Evolutionary conservation across 2,797 vertebrate species (phyloP), one percentile per base, ranked within the genome.

Genomic region (Tiaroga cobitis): DNA sequence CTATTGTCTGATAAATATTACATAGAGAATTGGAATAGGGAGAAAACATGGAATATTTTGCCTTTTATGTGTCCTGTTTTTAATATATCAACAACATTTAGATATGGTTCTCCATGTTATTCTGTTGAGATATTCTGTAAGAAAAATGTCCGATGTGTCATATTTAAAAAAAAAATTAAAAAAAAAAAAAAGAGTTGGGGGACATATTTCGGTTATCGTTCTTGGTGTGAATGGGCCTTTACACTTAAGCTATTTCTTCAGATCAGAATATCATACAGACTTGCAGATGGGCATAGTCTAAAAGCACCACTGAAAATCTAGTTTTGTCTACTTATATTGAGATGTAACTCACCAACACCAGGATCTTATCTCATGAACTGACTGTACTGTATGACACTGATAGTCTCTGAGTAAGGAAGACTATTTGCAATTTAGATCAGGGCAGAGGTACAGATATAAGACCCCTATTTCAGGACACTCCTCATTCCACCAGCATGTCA

Each of bases 401-500:
- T 24, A 24, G 29, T 75, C 15, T 51, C 29, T 56, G 26, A 67
- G 10, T 46, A 24, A 32, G 7, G 1, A 29, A 34, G 43, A 51
- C 63, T 19, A 21, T 9, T 19, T 24, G 16, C 29, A 37, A 49
- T 49, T 68, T 19, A 59, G 54, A 78, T 61, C 63, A 80, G 2
- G 19, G 6, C 54, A 46, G 49, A 59, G 5, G 19, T 26, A 15
- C 4, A 37, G 63, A 54, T 54, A 32, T 68, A 46, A 81, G 13
- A 68, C 13, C n/a, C 5, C 15, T 13, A 21, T 41, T 10, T 11
- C n/a, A 26, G n/a, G 80, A 11, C 37, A 41, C 26, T 46, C 39
- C 11, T 24, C 26, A 24, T 82, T 41, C 63, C 49, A 63, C 54
- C 54, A 82, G 81, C 69, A 73, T 19, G n/a, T 82, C 80, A 69